Base-by-base conservation (phyloP, 2,888 invertebrate species). In the Limnephilus auricula region DNA sequence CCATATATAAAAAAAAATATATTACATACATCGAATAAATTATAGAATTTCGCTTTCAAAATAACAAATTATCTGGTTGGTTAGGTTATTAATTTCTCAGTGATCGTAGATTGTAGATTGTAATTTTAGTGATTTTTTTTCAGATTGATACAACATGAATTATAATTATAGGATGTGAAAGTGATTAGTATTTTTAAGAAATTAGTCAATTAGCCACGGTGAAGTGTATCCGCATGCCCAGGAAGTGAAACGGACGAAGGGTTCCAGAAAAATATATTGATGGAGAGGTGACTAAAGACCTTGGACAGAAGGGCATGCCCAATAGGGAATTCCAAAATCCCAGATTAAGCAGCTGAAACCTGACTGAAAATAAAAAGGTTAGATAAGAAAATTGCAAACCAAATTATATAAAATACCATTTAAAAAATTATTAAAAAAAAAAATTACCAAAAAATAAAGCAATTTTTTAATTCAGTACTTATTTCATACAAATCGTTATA, bases 201-300 rank as follows among this genome's bases (percentile, higher is more conserved):
- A 86, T 86, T 86, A 45, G 86, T 86, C 86, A 86, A 86, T 86
- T 86, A 86, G 50, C 40, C 40, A 65, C 31, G 86, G 45, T 86
- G 82, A 34, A 86, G 86, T 86, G 86, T 45, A 50, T 32, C 86
- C 25, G 80, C 50, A 50, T 86, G 86, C 31, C 37, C 18, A 85
- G 50, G 45, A 25, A 86, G 86, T 86, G 86, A 85, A 31, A 40
- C 85, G 85, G n/a, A 30, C 9, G 10, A 30, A 37, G n/a, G 65
- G 50, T 50, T 45, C 45, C 37, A 82, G 90, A 90, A 87, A 86
- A 40, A 65, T n/a, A 87, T 90, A 65, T 90, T 45, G 34, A 90
- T 90, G 90, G 90, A 90, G 87, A 90, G 90, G 90, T 90, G 90
- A 90, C 78, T 40, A 32, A 85, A 84, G 87, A 34, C 78, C 87